These are phyloP conservation scores for Phymastichus coffea DNA, from an alignment of 1,140 invertebrate genomes.

Conservation along the genomic window DNA sequence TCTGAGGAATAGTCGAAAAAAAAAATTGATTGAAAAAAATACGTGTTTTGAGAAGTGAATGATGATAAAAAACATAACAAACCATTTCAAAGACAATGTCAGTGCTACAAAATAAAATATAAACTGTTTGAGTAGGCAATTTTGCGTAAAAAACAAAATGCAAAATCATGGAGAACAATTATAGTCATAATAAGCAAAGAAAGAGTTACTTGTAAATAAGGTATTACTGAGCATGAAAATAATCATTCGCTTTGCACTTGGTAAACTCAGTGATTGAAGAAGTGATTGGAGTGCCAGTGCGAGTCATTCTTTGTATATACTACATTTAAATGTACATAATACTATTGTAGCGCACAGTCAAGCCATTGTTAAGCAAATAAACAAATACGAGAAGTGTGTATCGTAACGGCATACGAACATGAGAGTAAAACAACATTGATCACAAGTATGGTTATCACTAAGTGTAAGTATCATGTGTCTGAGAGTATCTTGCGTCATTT, in stretches of 20 bases:
- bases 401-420: slow-evolving; percentile 4
- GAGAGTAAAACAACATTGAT: slow-evolving; percentile 35
- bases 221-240: slow-evolving; percentile 41
- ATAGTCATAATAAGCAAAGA: slow-evolving; percentile 45
- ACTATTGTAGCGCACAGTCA: slow-evolving; percentile 49
- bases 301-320: slow-evolving; percentile 58
- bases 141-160: slow-evolving; percentile 35
- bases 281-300: slow-evolving; percentile 47
- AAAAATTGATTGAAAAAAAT: slow-evolving; percentile 25
- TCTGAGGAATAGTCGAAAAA: slow-evolving; percentile 37
- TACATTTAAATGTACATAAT: slow-evolving; percentile 57
- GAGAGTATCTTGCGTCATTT: slow-evolving; percentile 40
- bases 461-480: slow-evolving; percentile 44
- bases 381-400: slow-evolving; percentile 38
- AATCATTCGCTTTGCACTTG: slow-evolving; percentile 37
- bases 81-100: slow-evolving; percentile 35
- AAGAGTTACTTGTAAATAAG: slow-evolving; percentile 53
- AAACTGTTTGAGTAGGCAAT: slow-evolving; percentile 32
- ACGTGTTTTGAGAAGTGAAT: slow-evolving; percentile 44
- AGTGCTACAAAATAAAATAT: slow-evolving; percentile 37
- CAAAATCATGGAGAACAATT: slow-evolving; percentile 41
- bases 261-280: slow-evolving; percentile 47
- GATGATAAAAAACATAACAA: slow-evolving; percentile 34
- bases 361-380: slow-evolving; percentile 50
- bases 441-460: slow-evolving; percentile 44